Conservation (phyloP, 2,797 vertebrate species). For the Coracias cyanogaster region DNA sequence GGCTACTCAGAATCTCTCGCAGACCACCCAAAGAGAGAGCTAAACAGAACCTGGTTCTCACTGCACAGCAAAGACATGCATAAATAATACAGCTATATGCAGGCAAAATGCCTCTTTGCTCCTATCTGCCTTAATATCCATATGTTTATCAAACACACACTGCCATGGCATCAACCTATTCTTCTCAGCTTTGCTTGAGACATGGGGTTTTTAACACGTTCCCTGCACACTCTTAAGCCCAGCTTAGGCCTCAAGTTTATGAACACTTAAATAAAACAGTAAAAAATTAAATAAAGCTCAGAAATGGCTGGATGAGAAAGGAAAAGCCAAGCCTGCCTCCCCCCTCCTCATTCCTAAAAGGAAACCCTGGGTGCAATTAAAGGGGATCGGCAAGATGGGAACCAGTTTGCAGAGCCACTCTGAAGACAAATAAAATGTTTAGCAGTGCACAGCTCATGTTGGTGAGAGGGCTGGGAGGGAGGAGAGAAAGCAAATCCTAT, state of each 20-base stretch:
- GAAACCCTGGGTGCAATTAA: not conserved
- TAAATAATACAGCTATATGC: constrained; percentile 69
- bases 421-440: constrained; percentile 18
- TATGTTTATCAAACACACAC: constrained; percentile 71
- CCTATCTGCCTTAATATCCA: constrained; percentile 69
- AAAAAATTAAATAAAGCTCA: constrained; percentile 65
- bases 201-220: constrained; percentile 51
- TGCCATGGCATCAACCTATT: constrained; percentile 66
- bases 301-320: constrained; percentile 48
- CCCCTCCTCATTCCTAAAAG: not conserved
- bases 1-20: constrained; percentile 91
- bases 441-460: rapidly evolving
- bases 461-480: not conserved
- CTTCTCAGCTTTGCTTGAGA: constrained; percentile 57
- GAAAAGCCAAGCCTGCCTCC: not conserved
- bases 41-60: constrained; percentile 74
- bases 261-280: constrained; percentile 48
- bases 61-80: constrained; percentile 68
- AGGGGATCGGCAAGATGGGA: not conserved
- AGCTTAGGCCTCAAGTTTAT: constrained; percentile 36
- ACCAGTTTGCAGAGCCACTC: not conserved
- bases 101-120: constrained; percentile 51
- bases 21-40: constrained; percentile 93
- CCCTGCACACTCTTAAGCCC: constrained; percentile 21
- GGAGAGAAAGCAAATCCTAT: not conserved